Conservation (phyloP, 2,888 invertebrate genomes). For the Tetheella fluctuosa region DNA sequence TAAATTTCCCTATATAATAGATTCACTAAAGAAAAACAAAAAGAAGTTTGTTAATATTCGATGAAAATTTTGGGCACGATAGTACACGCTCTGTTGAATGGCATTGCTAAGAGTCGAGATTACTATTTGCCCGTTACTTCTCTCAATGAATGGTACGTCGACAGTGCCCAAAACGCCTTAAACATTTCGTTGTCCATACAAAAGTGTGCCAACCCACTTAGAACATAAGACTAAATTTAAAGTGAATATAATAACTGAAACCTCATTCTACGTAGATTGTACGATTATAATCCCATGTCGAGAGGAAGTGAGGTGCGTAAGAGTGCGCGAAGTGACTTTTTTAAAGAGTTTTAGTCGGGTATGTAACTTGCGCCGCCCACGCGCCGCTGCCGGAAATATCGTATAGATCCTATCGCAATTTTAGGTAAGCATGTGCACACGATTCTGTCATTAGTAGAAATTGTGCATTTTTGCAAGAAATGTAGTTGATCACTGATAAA, state of each 20-base stretch:
- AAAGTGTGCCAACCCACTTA: conserved; percentile 46
- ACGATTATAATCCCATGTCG: conserved; percentile 55
- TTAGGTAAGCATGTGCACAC: conserved; percentile 66
- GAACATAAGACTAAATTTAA: conserved; percentile 44
- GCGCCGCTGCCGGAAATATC: conserved; percentile 69
- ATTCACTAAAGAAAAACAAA: too few species aligned
- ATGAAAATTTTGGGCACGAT: conserved; percentile 45
- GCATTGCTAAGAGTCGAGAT: conserved; percentile 72
- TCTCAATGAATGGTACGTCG: conserved; percentile 78
- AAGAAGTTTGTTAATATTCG: not conserved
- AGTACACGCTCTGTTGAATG: conserved; percentile 74
- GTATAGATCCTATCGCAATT: conserved; percentile 69
- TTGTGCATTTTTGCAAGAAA: conserved; percentile 71
- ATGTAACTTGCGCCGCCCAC: conserved; percentile 67
- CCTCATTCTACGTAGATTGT: conserved; percentile 52
- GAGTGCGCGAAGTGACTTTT: conserved; percentile 67
- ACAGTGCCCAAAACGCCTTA: conserved; percentile 63
- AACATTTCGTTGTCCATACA: conserved; percentile 40
- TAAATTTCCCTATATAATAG: too few species aligned
- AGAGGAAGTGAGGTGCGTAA: conserved; percentile 57
- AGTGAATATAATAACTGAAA: conserved; percentile 20
- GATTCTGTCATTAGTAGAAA: conserved; percentile 77
- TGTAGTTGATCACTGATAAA: conserved; percentile 49
- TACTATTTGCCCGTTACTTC: conserved; percentile 81
- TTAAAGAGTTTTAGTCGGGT: conserved; percentile 54